A percentile compares a stretch with the other conserved stretches of the same genome.
Conservation (phyloP, 1,140 invertebrate species). For the Drosophila pseudoananassae region DNA sequence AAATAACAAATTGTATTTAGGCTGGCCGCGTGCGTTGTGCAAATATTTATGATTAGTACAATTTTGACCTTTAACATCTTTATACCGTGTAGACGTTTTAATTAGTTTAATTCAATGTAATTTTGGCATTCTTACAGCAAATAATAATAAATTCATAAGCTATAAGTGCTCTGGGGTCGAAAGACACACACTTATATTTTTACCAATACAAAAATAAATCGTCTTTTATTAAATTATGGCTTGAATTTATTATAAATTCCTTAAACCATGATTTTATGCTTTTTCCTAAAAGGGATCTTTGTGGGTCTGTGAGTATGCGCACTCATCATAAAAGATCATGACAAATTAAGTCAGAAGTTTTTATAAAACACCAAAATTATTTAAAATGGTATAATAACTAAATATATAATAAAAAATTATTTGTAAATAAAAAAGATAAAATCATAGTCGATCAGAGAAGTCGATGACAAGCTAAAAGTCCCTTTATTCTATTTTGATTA, state of each 20-base stretch:
- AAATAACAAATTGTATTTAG: slow-evolving; percentile 27
- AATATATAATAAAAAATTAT: too few relatives aligned
- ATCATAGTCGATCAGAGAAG: too few relatives aligned
- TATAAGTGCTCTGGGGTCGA: not conserved
- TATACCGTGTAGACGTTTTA: slow-evolving; percentile 70
- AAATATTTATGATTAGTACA: slow-evolving; percentile 78
- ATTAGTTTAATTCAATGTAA: slow-evolving; percentile 72
- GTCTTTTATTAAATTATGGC: not conserved
- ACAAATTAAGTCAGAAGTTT: too few relatives aligned
- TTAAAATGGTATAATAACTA: too few relatives aligned
- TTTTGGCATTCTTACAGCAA: slow-evolving; percentile 50
- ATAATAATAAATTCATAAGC: slow-evolving; percentile 52
- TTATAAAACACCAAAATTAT: too few relatives aligned
- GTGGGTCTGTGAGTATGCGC: too few relatives aligned
- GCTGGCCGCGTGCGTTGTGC: slow-evolving; percentile 76
- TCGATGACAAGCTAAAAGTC: too few relatives aligned
- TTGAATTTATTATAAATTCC: not conserved
- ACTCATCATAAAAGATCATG: too few relatives aligned
- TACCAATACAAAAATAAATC: not conserved
- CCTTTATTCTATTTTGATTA: too few relatives aligned
- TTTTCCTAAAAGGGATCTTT: too few relatives aligned
- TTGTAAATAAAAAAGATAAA: too few relatives aligned
- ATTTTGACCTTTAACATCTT: slow-evolving; percentile 82
- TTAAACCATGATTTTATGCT: too few relatives aligned
- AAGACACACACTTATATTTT: not conserved